Percentiles rank a stretch among this genome's conserved stretches.
Evolutionary conservation across 2,113 vertebrate species (phyloP).

Genomic region (Holacanthus passer): DNA sequence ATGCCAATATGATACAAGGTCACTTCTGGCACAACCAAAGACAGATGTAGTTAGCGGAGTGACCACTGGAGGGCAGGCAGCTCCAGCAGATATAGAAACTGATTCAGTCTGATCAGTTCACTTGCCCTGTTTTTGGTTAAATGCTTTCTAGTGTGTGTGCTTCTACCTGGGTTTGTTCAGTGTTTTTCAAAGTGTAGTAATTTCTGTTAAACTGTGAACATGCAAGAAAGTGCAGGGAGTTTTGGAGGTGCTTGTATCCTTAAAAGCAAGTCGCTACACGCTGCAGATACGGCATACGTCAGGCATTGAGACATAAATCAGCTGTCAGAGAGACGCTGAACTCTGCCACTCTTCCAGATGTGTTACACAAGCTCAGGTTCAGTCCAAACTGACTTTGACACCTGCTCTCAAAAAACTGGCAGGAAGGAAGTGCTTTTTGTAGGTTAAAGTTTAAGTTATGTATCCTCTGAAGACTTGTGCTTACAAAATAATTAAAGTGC

Average conservation of each 20-base stretch:
- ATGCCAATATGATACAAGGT: constrained; percentile 63
- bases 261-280: constrained; percentile 36
- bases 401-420: constrained; percentile 23
- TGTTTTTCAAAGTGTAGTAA: neutral
- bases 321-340: constrained; percentile 39
- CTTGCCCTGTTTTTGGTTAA: neutral
- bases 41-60: neutral
- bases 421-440: constrained; percentile 1
- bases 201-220: neutral
- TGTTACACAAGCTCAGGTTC: constrained; percentile 8
- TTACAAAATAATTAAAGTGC: constrained; percentile 36
- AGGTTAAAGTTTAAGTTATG: constrained; percentile 16
- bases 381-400: constrained; percentile 13
- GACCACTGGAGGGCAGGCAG: constrained; percentile 71
- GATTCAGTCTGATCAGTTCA: neutral
- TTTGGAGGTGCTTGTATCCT: neutral
- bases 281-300: constrained; percentile 2
- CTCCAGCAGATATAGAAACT: constrained; percentile 4
- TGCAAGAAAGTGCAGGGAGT: neutral
- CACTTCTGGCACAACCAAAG: constrained; percentile 45
- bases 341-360: constrained; percentile 43
- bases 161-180: neutral
- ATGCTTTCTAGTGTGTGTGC: neutral
- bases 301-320: constrained; percentile 55
- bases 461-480: constrained; percentile 6